Evolutionary conservation across 2,113 vertebrate genomes (phyloP).

Genomic region (Apodemus sylvaticus): DNA sequence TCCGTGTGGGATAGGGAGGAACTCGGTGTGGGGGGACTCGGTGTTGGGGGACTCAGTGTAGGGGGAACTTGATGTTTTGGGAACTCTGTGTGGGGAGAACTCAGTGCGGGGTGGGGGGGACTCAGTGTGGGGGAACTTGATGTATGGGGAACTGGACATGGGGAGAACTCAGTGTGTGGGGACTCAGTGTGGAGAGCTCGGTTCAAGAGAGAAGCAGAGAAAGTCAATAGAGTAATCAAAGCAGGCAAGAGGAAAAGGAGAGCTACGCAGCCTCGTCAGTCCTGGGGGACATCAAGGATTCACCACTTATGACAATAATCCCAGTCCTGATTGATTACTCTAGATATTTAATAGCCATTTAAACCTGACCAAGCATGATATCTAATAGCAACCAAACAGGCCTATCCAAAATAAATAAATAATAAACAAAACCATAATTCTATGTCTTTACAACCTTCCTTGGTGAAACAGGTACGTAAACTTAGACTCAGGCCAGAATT

Average conservation of each 20-base stretch:
- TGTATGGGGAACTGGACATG: no score
- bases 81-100: not conserved
- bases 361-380: not conserved
- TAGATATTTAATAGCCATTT: not conserved
- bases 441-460: not conserved
- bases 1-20: no score
- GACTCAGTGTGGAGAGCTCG: rapidly evolving
- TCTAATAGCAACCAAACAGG: not conserved
- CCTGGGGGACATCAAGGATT: not conserved
- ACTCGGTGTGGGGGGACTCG: no score
- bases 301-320: not conserved
- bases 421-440: not conserved
- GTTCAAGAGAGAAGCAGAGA: not conserved
- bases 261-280: not conserved
- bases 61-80: no score
- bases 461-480: not conserved
- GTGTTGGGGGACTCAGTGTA: no score
- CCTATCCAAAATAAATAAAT: not conserved
- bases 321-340: not conserved
- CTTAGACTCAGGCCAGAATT: not conserved
- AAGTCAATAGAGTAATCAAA: not conserved
- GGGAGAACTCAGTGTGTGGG: no score
- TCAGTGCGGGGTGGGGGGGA: not conserved
- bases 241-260: not conserved
- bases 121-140: no score